Evolutionary conservation across 2,797 vertebrate species (phyloP).

Genomic region (Vespertilio murinus): DNA sequence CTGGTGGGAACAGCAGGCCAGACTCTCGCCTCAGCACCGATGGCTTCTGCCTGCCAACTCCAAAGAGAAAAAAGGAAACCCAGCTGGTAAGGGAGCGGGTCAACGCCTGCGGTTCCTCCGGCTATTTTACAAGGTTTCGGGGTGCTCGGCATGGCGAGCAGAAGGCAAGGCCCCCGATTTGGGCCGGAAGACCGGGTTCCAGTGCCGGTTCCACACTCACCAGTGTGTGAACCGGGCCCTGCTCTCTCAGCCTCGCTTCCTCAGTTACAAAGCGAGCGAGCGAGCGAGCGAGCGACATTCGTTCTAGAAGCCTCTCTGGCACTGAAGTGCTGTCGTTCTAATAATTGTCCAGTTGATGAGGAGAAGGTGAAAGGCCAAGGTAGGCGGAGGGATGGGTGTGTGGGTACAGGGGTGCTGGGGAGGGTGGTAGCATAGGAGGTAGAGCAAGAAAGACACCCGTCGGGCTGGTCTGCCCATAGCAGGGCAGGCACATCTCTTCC

Average conservation of each 20-base stretch:
- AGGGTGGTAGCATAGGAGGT: neutral
- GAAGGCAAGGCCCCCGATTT: neutral
- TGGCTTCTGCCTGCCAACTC: neutral
- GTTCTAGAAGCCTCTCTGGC: neutral
- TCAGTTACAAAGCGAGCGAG: neutral
- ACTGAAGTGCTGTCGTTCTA: neutral
- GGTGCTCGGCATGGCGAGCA: neutral
- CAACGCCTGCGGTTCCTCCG: neutral
- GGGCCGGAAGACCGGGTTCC: neutral
- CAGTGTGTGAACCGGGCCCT: neutral
- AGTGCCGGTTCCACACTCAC: neutral
- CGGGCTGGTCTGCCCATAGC: neutral
- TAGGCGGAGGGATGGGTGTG: neutral
- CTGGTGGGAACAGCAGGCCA: neutral
- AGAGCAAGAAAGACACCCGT: neutral
- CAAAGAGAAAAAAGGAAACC: neutral
- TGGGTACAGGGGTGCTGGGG: neutral
- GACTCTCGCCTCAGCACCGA: neutral
- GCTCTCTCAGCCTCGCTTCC: neutral
- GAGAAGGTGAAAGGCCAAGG: neutral
- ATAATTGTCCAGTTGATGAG: neutral
- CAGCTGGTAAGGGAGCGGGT: neutral
- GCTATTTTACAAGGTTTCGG: neutral
- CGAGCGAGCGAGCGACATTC: neutral
- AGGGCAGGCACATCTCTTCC: neutral